Evolutionary conservation across 2,888 invertebrate species (phyloP), one percentile per base, ranked within the genome.

Genomic region (Caenorhabditis wallacei): DNA sequence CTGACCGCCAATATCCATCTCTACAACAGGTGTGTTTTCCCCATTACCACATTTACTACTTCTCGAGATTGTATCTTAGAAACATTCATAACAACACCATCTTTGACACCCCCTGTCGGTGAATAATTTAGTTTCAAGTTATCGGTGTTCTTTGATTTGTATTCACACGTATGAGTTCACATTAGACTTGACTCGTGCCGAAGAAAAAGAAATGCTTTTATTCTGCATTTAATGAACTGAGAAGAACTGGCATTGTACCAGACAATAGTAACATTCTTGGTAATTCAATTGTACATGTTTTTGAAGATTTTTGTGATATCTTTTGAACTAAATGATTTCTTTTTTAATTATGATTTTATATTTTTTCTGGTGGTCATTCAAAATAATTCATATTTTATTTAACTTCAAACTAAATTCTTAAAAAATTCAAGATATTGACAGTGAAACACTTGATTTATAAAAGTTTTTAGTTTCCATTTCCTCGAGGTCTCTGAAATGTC

Each of bases 41-140:
- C 54, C 69, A 69, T 78, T 78, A 78, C 69, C 78, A 78, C 78
- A 40, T 70, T 20, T 40, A 24, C 37, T 56, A 20, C 37, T 66
- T 56, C 57, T 35, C 37, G 46, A 56, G 74, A 66, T 75, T 66
- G 56, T 57, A 75, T 75, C 74, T 64, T 11, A n/a, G n/a, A 53
- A 66, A 18, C 37, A 40, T 66, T 53, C 5, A 22, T 30, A 30
- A 66, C 24, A 53, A 66, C 53, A 59, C 40, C 43, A 43, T 35
- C 26, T 20, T 72, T 63, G 72, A 72, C 72, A 72, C 72, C 72
- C 61, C 68, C 61, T 37, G 59, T 51, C 51, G 53, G 51, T 66
- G 66, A 53, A 66, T 66, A 53, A 66, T 66, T 66, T 20, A 53
- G 10, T 8, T n/a, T 18, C 37, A 11, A 30, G 24, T 51, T 20